phyloP scores from a whole-genome alignment of 2,113 vertebrate genomes.

The Bubo scandiacus region DNA sequence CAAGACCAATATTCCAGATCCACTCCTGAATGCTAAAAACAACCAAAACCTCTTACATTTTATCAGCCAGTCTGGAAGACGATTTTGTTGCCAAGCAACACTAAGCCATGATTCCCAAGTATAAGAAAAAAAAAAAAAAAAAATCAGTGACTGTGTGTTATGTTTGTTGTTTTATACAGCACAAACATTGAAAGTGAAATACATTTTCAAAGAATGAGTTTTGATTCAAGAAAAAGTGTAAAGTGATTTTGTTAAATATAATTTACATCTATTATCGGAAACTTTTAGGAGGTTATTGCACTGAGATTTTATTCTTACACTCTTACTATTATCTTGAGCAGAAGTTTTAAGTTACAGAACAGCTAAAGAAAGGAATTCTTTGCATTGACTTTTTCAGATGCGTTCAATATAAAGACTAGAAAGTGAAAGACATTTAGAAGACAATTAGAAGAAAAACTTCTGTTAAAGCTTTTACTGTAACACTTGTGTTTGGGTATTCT shows the following conservation, averaged over 20 bases:
- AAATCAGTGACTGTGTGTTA: neutral
- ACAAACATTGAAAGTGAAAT: neutral
- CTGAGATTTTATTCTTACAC: neutral
- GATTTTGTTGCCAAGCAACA: slow-evolving; percentile 51
- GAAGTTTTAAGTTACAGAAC: neutral
- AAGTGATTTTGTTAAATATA: neutral
- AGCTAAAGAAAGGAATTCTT: neutral
- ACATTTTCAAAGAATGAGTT: neutral
- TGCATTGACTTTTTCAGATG: neutral
- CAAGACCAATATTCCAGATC: neutral
- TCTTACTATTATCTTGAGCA: neutral
- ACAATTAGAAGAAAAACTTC: neutral
- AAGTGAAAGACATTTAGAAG: neutral
- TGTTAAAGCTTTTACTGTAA: neutral
- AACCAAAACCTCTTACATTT: neutral
- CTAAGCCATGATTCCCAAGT: neutral
- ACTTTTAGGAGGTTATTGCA: neutral
- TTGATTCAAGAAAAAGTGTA: neutral
- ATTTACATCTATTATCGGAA: neutral
- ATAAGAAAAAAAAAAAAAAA: neutral
- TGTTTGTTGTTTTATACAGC: neutral
- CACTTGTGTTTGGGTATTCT: neutral
- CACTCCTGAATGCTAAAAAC: neutral
- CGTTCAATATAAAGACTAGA: neutral
- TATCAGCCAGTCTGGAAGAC: neutral